Conservation (phyloP, 2,797 vertebrate species). For the Onychomys torridus region DNA sequence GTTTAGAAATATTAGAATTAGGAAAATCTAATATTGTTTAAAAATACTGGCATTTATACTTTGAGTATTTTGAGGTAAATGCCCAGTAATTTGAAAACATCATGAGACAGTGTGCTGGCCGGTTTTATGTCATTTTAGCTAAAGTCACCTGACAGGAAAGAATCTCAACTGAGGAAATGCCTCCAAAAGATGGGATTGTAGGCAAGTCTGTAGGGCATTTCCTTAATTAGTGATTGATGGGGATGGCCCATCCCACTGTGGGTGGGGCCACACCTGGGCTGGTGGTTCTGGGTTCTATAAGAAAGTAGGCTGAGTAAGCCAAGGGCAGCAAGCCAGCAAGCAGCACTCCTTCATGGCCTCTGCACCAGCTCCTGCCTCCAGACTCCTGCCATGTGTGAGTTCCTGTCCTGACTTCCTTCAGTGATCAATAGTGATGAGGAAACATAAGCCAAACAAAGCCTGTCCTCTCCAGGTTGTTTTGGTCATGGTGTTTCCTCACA, state of each 20-base stretch:
- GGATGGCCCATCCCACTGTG: not conserved
- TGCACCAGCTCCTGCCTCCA: not conserved
- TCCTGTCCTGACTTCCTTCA: not conserved
- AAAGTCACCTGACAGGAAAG: not conserved
- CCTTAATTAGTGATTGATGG: not conserved
- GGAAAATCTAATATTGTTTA: not conserved
- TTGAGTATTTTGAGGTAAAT: constrained; percentile 2
- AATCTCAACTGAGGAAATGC: not conserved
- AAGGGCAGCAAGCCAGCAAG: not conserved
- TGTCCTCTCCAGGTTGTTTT: not conserved
- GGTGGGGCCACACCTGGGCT: not conserved
- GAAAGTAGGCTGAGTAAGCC: not conserved
- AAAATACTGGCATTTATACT: not conserved
- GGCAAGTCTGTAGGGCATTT: not conserved
- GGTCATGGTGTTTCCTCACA: not conserved
- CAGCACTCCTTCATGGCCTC: not conserved
- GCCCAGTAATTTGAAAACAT: constrained; percentile 25
- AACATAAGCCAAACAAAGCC: not conserved
- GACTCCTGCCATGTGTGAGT: not conserved
- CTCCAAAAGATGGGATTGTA: not conserved
- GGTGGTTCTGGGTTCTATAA: not conserved
- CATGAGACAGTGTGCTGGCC: not conserved
- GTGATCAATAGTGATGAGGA: not conserved
- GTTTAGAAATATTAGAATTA: not conserved
- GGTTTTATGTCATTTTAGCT: not conserved